A percentile compares a stretch with the other conserved stretches of the same genome.
Evolutionary conservation across 2,797 vertebrate genomes (phyloP).

Genomic region (Stomatorhinus walkeri): DNA sequence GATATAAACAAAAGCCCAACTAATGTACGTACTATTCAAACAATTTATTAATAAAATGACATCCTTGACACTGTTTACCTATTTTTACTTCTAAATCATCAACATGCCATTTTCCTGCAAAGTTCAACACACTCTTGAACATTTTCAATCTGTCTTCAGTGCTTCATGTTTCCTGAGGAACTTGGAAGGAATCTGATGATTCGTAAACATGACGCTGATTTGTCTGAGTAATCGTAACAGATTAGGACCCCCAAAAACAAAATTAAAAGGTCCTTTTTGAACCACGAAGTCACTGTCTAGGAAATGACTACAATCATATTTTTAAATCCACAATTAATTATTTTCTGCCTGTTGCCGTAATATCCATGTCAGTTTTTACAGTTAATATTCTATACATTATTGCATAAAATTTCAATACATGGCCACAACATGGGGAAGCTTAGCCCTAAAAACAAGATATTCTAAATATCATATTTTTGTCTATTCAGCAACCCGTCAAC

Average conservation of each 20-base stretch:
- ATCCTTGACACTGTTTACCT: not conserved
- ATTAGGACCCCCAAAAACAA: not conserved
- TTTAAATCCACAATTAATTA: not conserved
- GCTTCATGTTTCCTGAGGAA: slow-evolving; percentile 4
- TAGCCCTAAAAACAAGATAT: slow-evolving; percentile 1
- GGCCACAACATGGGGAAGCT: not conserved
- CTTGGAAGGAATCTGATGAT: not conserved
- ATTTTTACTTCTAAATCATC: not conserved
- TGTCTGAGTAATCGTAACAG: not conserved
- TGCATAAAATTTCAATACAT: not conserved
- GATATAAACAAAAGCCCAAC: not conserved
- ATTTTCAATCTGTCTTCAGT: not conserved
- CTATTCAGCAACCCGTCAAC: not conserved
- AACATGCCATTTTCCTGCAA: not conserved
- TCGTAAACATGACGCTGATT: not conserved
- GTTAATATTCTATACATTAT: not conserved
- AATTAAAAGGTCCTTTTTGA: not conserved
- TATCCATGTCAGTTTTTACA: not conserved
- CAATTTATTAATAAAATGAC: slow-evolving; percentile 8
- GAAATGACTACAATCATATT: not conserved
- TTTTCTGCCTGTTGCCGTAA: not conserved
- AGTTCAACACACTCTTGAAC: not conserved
- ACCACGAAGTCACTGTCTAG: not conserved
- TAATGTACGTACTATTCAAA: not conserved
- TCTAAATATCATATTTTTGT: not conserved